Conservation (phyloP, 2,113 vertebrate genomes). For the Malurus elegans region DNA sequence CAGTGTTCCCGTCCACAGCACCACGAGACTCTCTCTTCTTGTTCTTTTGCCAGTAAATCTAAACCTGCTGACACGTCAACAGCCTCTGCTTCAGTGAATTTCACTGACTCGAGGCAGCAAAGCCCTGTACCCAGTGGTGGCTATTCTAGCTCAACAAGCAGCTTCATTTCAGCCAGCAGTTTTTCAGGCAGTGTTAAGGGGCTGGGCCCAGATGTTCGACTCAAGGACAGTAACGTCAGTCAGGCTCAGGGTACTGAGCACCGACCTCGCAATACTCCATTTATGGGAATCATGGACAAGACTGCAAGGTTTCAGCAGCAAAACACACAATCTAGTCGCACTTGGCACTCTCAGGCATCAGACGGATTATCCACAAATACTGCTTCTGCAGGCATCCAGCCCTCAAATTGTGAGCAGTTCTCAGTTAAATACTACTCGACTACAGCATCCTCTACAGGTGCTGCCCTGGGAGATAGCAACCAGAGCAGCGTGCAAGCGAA, state of each 20-base stretch:
- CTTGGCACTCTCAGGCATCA: constrained; percentile 79
- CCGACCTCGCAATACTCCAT: constrained; percentile 84
- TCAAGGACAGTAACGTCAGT: constrained; percentile 76
- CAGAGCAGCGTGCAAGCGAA: constrained; percentile 82
- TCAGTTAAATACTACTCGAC: constrained; percentile 77
- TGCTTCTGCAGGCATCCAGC: constrained; percentile 64
- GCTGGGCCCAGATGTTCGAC: constrained; percentile 81
- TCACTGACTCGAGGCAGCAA: constrained; percentile 66
- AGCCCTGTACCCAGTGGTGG: constrained; percentile 31
- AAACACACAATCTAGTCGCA: constrained; percentile 59
- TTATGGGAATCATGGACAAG: constrained; percentile 97
- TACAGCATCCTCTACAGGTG: constrained; percentile 60
- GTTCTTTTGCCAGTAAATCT: constrained; percentile 62
- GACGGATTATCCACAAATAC: constrained; percentile 72
- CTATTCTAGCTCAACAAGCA: constrained; percentile 80
- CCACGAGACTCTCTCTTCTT: constrained; percentile 54
- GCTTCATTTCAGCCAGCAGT: constrained; percentile 83
- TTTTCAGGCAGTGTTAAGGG: constrained; percentile 83
- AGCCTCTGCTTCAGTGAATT: constrained; percentile 10
- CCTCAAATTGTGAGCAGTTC: constrained; percentile 74
- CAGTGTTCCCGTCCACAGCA: constrained; percentile 60
- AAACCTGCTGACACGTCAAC: constrained; percentile 73
- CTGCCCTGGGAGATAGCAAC: constrained; percentile 65
- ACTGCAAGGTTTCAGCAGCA: constrained; percentile 86
- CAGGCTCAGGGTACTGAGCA: constrained; percentile 77